Base-by-base conservation (phyloP, 2,113 vertebrate genomes). In the Phalacrocorax brasilianus region DNA sequence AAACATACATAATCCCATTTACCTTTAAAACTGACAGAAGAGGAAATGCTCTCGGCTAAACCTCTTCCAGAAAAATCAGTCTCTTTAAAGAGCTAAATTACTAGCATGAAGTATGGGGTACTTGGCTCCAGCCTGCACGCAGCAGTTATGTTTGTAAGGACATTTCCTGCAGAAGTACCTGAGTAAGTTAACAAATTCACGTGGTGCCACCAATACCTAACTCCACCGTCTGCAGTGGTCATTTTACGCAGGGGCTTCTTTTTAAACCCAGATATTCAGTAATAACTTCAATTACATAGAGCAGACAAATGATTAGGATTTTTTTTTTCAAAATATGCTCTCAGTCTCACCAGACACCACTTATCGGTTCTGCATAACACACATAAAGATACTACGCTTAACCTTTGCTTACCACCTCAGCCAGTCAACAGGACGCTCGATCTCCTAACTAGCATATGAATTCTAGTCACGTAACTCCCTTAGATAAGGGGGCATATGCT, bases 171-270 rank as follows among this genome's bases (percentile, higher is more conserved):
- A 95, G 52, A 52, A 93, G 22, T 53, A 72, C 7, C 88, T 62
- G 24, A 76, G 78, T 89, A 95, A 96, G 87, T 66, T 85, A 94
- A 91, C 65, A 92, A 89, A 89, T 56, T 88, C 77, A 75, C 27
- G 3, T 28, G 53, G 84, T 8, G 5, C 66, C 24, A 9, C 74
- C 66, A 73, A 12, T 6, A 79, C 1, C 52, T 13, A 40, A 35
- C 56, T 49, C 80, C 73, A 68, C n/a, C 61, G 91, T 66, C 26
- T 18, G 6, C 7, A 5, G 45, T 0, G 5, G 13, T 38, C 19
- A 18, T 40, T 79, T 56, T 2, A 35, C 2, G 22, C 17, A 70
- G n/a, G 4, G 21, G 6, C 13, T 87, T 72, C 13, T 81, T 79
- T 56, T 50, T 14, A 45, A 45, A 27, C 20, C 2, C 45, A 55